phyloP scores from a whole-genome alignment of 2,797 vertebrate species.

The Enteromius afrohamiltoni region DNA sequence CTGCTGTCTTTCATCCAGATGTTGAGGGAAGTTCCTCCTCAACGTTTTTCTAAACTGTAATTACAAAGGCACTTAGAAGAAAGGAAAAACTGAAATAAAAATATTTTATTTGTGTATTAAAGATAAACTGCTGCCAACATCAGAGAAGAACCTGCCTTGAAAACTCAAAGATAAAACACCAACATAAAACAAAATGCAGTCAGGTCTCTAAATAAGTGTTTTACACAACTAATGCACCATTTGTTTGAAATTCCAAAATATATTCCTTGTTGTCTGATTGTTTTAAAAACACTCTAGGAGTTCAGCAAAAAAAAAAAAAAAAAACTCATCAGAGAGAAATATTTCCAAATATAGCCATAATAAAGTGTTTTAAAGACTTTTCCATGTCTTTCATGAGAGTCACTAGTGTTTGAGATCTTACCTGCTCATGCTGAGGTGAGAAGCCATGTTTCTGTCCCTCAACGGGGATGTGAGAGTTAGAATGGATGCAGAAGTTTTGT shows the following conservation, averaged over 20 bases:
- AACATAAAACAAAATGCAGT: not conserved
- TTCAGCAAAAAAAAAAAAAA: not conserved
- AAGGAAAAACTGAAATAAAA: not conserved
- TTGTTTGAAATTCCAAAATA: not conserved
- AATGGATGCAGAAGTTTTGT: slow-evolving; percentile 26
- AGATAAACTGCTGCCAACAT: too few species aligned
- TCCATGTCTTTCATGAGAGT: not conserved
- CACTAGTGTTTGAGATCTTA: slow-evolving; percentile 61
- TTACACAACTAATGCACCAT: not conserved
- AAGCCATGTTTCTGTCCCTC: slow-evolving; percentile 68
- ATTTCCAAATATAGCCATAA: not conserved
- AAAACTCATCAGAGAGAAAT: not conserved
- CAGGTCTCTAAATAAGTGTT: not conserved
- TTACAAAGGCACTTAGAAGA: slow-evolving; percentile 21
- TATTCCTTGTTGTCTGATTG: not conserved
- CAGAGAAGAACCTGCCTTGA: not conserved
- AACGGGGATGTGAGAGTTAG: slow-evolving; percentile 11
- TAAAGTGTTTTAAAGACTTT: not conserved
- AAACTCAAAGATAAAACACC: not conserved
- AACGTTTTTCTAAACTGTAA: slow-evolving; percentile 33
- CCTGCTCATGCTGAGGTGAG: slow-evolving; percentile 67
- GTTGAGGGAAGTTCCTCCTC: slow-evolving; percentile 50
- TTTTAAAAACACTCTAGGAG: not conserved
- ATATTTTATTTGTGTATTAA: too few species aligned
- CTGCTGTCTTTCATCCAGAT: slow-evolving; percentile 49